phyloP scores from a whole-genome alignment of 1,140 invertebrate genomes.

The Ceratoteleas bidentatus region DNA sequence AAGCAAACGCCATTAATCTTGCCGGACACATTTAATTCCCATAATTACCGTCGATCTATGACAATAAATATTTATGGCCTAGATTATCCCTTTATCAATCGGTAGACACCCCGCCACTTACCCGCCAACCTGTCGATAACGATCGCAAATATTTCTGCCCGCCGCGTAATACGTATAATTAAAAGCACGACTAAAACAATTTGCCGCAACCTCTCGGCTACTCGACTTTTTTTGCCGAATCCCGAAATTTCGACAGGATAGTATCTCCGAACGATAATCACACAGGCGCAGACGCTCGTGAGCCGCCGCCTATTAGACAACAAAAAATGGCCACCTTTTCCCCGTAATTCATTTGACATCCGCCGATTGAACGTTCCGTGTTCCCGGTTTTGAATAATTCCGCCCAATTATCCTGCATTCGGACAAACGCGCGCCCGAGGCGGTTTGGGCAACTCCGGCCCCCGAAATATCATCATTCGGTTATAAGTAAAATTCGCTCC shows the following conservation, averaged over 20 bases:
- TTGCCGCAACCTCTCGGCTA: conserved; percentile 57
- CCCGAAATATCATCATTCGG: conserved; percentile 1
- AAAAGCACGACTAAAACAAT: conserved; percentile 57
- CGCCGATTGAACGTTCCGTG: conserved; percentile 9
- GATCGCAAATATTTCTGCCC: conserved; percentile 17
- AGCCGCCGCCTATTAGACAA: conserved; percentile 8
- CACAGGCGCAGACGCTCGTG: conserved; percentile 12
- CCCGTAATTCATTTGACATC: conserved; percentile 38
- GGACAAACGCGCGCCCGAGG: conserved; percentile 59
- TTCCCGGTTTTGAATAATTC: conserved; percentile 24
- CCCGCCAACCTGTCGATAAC: conserved; percentile 9
- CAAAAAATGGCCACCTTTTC: conserved; percentile 15
- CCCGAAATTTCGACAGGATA: conserved; percentile 29
- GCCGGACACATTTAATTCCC: conserved; percentile 3
- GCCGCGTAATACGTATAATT: conserved; percentile 47
- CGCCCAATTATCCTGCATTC: conserved; percentile 22
- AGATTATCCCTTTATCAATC: conserved; percentile 11
- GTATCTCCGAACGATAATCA: conserved; percentile 40
- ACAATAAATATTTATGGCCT: conserved; percentile 29
- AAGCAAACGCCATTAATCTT: background rate
- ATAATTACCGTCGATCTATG: conserved; percentile 2
- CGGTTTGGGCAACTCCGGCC: background rate
- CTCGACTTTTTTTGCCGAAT: conserved; percentile 45
- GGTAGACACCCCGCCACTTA: conserved; percentile 8
- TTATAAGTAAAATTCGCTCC: background rate